Evolutionary conservation across 1,140 invertebrate genomes (phyloP), one percentile per base, ranked within the genome.

Genomic region (Rhagoletis pomonella): DNA sequence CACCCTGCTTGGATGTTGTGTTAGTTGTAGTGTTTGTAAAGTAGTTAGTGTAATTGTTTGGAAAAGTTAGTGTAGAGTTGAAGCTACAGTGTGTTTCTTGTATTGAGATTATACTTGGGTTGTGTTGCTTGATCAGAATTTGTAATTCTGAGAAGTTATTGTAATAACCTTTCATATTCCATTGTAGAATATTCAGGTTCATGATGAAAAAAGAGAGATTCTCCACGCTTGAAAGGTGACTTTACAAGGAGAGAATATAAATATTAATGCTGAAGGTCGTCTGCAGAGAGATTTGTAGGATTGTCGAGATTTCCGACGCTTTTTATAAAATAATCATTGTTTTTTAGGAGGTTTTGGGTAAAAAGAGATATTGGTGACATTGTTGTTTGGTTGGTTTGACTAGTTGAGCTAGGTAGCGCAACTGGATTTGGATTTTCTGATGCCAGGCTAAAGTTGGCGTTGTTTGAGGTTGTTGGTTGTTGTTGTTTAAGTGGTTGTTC

Each of bases 101-200:
- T 5, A 55, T 55, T 7, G 50, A 55, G 10, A 55, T 55, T 7
- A 55, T 9, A 3, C 4, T 62, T 17, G 60, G 60, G 60, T 62
- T 84, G 2, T 17, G n/a, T 29, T 55, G 29, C 12, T 84, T 84
- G n/a, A 84, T 84, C 4, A 55, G 50, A 12, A 2, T 10, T 55
- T 55, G 50, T 10, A 55, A 10, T 1, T 55, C 50, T 5, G 50
- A 55, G 50, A 4, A 84, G 55, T 84, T 84, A n/a, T 84, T 84
- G 44, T 58, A 84, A 55, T 12, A 84, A 19, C 44, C 77, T 50
- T 58, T 84, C 5, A 84, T 50, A 59, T 84, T 84, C 77, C 77
- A 84, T 84, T 84, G 77, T 19, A 59, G 42, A 50, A 84, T 47
- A 73, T 73, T 73, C 14, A 73, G 1, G 67, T 42, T 42, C 17